Base-by-base conservation (phyloP, 1,140 invertebrate genomes). In the Saccostrea glomerata region DNA sequence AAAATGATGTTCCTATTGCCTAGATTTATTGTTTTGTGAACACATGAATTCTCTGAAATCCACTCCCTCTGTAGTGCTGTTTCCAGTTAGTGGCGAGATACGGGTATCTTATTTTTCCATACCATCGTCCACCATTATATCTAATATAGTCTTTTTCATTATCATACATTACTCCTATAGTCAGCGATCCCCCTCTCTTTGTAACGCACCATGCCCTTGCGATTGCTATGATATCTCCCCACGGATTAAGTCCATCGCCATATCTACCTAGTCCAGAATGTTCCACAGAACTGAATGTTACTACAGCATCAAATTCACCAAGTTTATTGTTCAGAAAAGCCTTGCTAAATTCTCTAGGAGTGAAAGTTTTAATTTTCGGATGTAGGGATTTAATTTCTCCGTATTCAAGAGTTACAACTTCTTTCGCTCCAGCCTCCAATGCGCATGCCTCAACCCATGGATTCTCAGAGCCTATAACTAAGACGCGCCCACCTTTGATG, bases 141-240 rank as follows among this genome's bases (percentile, higher is more conserved):
- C 58, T 0, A 13, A 60, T 5, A 20, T 60, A 60, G 20, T 3
- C 58, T 17, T 60, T 20, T 17, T 12, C 30, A 36, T 36, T 36
- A 36, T 36, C 30, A 36, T 36, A 36, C 30, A 36, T 36, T 36
- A 36, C 30, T 60, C 58, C 58, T 13, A 85, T 85, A 0, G 84
- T 85, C 36, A 85, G 40, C 11, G 84, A 85, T 1, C 84, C 84
- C 12, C 58, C 56, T 5, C 17, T 6, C 30, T 36, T 85, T 17
- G 84, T 85, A 12, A 85, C 84, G 63, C 84, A 85, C 84, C 84
- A 85, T 7, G 56, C 84, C 36, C 84, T 85, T 30, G 84, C 84
- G 15, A 85, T 63, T 25, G 84, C 55, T 11, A 85, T 85, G 25
- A 85, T 63, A 58, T 85, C 84, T 13, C 84, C 84, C 84, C 84